phyloP scores from a whole-genome alignment of 2,797 vertebrate species.

The Tenualosa thibaudeaui region DNA sequence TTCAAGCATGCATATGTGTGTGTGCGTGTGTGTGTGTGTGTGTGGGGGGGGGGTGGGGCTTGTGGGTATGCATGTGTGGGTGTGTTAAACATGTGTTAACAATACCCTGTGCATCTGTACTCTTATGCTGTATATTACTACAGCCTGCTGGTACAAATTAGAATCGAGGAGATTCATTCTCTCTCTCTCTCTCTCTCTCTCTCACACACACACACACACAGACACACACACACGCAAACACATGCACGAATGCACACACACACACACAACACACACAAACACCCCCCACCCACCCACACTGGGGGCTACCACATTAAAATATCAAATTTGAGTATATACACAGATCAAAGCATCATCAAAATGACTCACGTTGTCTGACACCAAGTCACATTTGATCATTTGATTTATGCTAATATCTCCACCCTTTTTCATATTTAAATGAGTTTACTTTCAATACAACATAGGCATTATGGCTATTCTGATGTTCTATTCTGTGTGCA shows the following conservation, averaged over 20 bases:
- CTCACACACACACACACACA: not conserved
- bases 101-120: not conserved
- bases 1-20: not conserved
- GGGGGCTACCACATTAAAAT: not conserved
- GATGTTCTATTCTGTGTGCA: not conserved
- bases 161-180: not conserved
- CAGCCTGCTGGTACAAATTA: slow-evolving; percentile 3
- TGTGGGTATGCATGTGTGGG: not conserved
- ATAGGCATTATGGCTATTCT: not conserved
- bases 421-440: slow-evolving; percentile 13
- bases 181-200: not conserved
- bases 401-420: slow-evolving; percentile 4
- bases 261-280: not conserved
- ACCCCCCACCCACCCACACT: not conserved
- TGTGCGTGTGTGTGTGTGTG: not conserved
- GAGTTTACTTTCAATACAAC: not conserved
- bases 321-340: slow-evolving; percentile 7
- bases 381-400: slow-evolving; percentile 22
- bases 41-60: not conserved
- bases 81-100: not conserved
- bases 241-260: not conserved
- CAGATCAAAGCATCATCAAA: slow-evolving; percentile 20
- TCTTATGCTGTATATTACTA: not conserved
- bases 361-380: not conserved
- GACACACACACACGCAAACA: too few species aligned